A percentile compares a stretch with the other conserved stretches of the same genome.
Conservation (phyloP, 1,140 invertebrate genomes). For the Heliconius hewitsoni region DNA sequence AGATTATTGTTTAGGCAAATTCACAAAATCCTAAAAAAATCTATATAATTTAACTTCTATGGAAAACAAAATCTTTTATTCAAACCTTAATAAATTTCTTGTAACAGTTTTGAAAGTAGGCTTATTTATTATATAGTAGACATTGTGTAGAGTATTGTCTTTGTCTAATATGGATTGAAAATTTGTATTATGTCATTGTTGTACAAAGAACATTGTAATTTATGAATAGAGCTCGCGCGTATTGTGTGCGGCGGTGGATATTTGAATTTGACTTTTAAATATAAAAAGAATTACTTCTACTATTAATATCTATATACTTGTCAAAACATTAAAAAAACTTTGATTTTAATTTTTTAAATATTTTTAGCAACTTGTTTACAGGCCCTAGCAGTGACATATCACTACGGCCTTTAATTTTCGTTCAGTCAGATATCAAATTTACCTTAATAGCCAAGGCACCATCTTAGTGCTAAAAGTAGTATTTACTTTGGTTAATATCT, state of each 20-base stretch:
- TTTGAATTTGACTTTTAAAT: background rate
- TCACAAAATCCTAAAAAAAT: background rate
- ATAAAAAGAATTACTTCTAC: background rate
- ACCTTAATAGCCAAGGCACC: too few relatives aligned
- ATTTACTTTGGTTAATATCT: too few relatives aligned
- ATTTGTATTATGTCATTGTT: constrained; percentile 29
- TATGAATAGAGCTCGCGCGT: constrained; percentile 24
- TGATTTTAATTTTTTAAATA: too few relatives aligned
- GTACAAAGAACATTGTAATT: constrained; percentile 23
- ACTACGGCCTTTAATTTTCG: too few relatives aligned
- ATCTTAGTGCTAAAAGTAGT: too few relatives aligned
- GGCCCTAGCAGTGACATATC: too few relatives aligned
- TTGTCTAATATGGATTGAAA: constrained; percentile 20
- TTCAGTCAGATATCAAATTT: too few relatives aligned
- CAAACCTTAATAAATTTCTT: background rate
- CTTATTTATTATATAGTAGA: background rate
- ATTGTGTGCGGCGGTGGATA: constrained; percentile 24
- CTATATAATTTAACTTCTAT: background rate
- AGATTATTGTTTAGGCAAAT: background rate
- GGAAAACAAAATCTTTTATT: background rate
- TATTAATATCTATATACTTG: background rate
- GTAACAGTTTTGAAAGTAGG: background rate
- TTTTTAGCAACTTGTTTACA: too few relatives aligned
- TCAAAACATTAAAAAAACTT: background rate
- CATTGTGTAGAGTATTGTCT: constrained; percentile 3